Evolutionary conservation across 2,113 vertebrate species (phyloP), one percentile per base, ranked within the genome.

Genomic region (Romanogobio albipinnatus): DNA sequence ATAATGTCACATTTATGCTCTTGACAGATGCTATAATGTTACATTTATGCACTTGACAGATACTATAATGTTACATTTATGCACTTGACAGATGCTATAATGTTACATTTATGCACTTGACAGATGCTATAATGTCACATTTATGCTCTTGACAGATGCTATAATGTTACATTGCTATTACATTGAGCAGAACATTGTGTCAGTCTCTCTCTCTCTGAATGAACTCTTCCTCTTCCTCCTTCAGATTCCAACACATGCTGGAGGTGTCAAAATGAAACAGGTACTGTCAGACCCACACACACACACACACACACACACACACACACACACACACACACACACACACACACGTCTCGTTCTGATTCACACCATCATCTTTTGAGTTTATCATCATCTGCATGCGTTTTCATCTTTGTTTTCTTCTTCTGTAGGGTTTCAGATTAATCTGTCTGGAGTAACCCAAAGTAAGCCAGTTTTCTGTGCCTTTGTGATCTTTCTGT

Each of bases 261-360:
- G 94, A 94, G 94, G 93, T 95, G 95, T 95, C 94, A 95, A 82
- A 95, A 93, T 93, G 94, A 95, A 95, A 93, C 95, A 91, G 94
- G 95, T 95, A 95, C 53, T 53, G 51, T 17, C 91, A 59, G 24
- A 10, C 33, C 7, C 53, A 59, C 15, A 53, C 2, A 45, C 45
- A 45, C 43, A 47, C 45, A 47, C 10, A 47, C 45, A 47, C 45
- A 45, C 43, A 45, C 43, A 45, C 43, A 45, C 43, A 45, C 43
- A 45, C 43, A 47, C 45, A 47, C 45, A 47, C 45, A 47, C 45
- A 47, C 45, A 45, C 45, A 45, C 45, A 10, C 45, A 47, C 6
- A 14, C 58, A 45, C 17, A 58, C 2, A 39, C 75, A 14, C 39
- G 1, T 17, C 13, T n/a, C 36, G 4, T 56, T 56, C n/a, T 80